Conservation (phyloP, 2,888 invertebrate species). For the Drosophila ustulata region DNA sequence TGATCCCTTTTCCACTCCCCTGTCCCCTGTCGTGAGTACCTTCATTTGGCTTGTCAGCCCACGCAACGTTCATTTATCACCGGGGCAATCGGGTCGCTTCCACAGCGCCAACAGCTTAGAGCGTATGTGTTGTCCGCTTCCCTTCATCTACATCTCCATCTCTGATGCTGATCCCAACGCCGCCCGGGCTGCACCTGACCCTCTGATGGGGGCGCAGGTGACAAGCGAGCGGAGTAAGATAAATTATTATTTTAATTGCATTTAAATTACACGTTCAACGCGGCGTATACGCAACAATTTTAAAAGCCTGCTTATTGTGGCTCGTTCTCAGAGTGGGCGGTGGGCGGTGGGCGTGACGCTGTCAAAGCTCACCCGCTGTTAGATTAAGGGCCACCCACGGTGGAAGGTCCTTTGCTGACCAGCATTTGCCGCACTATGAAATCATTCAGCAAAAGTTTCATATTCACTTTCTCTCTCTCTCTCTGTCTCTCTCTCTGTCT, state of each 20-base stretch:
- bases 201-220: conserved; percentile 42
- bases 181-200: conserved; percentile 14
- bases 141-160: not conserved
- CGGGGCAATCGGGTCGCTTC: conserved; percentile 42
- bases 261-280: conserved; percentile 74
- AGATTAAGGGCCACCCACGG: conserved; percentile 61
- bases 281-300: conserved; percentile 64
- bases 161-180: conserved; percentile 11
- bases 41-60: conserved; percentile 74
- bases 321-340: conserved; percentile 8
- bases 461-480: conserved; percentile 16
- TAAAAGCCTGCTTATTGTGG: conserved; percentile 46
- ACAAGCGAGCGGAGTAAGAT: conserved; percentile 72
- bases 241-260: conserved; percentile 81
- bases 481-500: not conserved
- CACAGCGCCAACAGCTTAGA: conserved; percentile 4
- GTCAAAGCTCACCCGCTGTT: conserved; percentile 61
- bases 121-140: conserved; percentile 44
- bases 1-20: conserved; percentile 22
- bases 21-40: conserved; percentile 47
- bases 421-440: conserved; percentile 36
- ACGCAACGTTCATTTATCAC: conserved; percentile 66
- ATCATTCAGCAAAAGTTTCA: conserved; percentile 42
- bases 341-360: conserved; percentile 23
- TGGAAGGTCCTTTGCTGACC: conserved; percentile 36